A percentile compares a stretch with the other conserved stretches of the same genome.
phyloP scores from a whole-genome alignment of 2,888 invertebrate genomes.

The Lasioglossum malachurum region DNA sequence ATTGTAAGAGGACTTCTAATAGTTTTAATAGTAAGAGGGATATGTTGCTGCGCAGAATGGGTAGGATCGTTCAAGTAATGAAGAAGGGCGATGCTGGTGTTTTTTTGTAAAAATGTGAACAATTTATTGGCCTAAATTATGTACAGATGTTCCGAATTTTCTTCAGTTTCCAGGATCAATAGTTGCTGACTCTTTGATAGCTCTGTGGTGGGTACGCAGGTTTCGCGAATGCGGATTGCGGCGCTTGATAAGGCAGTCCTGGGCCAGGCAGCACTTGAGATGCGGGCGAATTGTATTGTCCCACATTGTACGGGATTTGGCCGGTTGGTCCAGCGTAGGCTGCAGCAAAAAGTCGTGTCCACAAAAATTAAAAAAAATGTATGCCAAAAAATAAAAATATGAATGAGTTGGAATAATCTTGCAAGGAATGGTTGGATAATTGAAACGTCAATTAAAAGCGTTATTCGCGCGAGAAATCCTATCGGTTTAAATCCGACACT shows the following conservation, averaged over 20 bases:
- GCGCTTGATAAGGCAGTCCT: conserved; percentile 59
- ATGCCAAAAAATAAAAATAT: not conserved
- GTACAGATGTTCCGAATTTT: conserved; percentile 74
- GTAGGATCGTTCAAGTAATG: not conserved
- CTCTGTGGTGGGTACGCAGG: conserved; percentile 76
- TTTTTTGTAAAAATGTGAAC: conserved; percentile 72
- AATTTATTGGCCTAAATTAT: conserved; percentile 84
- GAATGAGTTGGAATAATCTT: not conserved
- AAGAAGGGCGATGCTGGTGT: not conserved
- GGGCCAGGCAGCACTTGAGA: conserved; percentile 41
- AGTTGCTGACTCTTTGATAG: conserved; percentile 76
- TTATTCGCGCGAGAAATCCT: not conserved
- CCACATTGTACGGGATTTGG: conserved; percentile 64
- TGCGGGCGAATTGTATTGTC: conserved; percentile 65
- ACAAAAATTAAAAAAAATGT: too few species aligned
- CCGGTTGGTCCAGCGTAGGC: conserved; percentile 70
- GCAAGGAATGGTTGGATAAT: not conserved
- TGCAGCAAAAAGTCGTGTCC: conserved; percentile 46
- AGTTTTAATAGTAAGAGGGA: not conserved
- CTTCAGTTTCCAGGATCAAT: conserved; percentile 62
- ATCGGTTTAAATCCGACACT: not conserved
- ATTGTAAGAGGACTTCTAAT: not conserved
- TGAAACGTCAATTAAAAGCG: not conserved
- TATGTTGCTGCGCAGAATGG: not conserved
- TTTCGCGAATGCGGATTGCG: conserved; percentile 62